Evolutionary conservation across 2,113 vertebrate genomes (phyloP).

Genomic region (Aspidoscelis tigris): DNA sequence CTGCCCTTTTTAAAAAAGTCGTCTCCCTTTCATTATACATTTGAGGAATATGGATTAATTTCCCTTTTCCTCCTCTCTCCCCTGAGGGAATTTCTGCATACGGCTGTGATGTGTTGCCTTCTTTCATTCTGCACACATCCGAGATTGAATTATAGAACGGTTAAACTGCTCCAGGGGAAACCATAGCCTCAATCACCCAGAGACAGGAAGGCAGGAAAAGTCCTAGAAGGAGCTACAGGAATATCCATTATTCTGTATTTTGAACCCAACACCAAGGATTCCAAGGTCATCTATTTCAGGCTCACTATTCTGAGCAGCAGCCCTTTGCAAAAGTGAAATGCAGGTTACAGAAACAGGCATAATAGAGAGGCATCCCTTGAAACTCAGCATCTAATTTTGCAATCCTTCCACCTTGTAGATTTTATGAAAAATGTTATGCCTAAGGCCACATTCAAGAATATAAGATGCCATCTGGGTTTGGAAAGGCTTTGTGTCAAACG

Average conservation of each 20-base stretch:
- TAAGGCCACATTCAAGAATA: not conserved
- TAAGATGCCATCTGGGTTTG: too few relatives aligned
- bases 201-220: not conserved
- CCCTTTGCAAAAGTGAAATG: not conserved
- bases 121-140: constrained; percentile 1
- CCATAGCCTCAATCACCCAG: not conserved
- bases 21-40: constrained; percentile 2
- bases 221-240: not conserved
- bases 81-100: not conserved
- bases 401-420: not conserved
- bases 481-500: not conserved
- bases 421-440: not conserved
- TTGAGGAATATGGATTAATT: not conserved
- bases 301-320: too few relatives aligned
- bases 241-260: not conserved
- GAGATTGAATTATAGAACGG: not conserved
- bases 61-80: not conserved
- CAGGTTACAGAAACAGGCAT: not conserved
- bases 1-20: not conserved
- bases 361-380: too few relatives aligned
- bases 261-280: not conserved
- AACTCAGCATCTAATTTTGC: not conserved
- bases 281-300: not conserved
- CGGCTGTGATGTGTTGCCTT: not conserved
- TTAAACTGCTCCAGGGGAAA: not conserved